phyloP scores from a whole-genome alignment of 2,797 vertebrate genomes.

The Sebastes flavidus region DNA sequence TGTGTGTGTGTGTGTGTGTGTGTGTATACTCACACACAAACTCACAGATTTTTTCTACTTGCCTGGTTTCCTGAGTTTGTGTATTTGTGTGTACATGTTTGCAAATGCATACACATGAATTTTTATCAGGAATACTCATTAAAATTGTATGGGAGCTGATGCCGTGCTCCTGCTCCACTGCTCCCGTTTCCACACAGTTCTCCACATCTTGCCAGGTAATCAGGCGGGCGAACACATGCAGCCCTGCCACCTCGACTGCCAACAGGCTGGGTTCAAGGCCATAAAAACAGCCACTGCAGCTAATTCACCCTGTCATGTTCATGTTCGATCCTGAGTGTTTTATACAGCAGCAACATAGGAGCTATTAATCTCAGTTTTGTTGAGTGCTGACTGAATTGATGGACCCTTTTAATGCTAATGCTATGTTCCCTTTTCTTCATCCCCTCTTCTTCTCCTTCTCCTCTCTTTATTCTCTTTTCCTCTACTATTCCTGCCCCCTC shows the following conservation, averaged over 20 bases:
- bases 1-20: background rate
- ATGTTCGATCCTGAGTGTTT: slow-evolving; percentile 9
- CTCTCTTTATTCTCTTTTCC: background rate
- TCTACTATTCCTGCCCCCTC: background rate
- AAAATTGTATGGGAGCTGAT: slow-evolving; percentile 41
- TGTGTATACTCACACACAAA: background rate
- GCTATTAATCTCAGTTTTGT: slow-evolving; percentile 13
- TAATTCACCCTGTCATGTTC: slow-evolving; percentile 30
- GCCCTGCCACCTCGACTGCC: slow-evolving; percentile 10
- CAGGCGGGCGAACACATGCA: slow-evolving; percentile 8
- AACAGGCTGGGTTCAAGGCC: slow-evolving; percentile 22
- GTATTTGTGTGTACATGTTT: background rate
- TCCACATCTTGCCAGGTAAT: slow-evolving; percentile 45
- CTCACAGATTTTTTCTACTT: background rate
- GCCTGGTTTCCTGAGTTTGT: background rate
- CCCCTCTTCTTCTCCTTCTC: background rate
- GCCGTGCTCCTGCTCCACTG: slow-evolving; percentile 25
- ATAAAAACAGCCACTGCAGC: slow-evolving; percentile 24
- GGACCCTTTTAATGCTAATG: slow-evolving; percentile 5
- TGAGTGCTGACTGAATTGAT: slow-evolving; percentile 13
- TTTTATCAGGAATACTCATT: slow-evolving; percentile 52
- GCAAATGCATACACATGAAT: slow-evolving; percentile 11
- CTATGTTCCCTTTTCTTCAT: background rate
- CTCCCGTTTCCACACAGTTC: slow-evolving; percentile 25
- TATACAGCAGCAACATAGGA: background rate